Evolutionary conservation across 2,797 vertebrate species (phyloP).

Genomic region (Erithacus rubecula): DNA sequence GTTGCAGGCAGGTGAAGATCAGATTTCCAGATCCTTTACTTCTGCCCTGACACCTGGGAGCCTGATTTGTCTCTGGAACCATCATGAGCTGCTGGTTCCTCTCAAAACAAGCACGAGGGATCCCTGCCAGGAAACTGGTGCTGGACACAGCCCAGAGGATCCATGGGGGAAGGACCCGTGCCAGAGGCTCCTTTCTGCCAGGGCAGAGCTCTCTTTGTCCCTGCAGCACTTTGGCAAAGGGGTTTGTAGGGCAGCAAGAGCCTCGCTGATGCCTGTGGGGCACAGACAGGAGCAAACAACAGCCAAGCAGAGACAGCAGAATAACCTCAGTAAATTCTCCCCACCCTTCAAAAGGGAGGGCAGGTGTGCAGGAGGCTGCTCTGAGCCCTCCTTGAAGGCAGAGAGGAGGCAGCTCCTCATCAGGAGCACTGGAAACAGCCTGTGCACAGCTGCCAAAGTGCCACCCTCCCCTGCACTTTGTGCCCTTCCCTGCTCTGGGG

Average conservation of each 20-base stretch:
- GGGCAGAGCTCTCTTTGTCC: neutral
- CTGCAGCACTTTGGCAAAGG: neutral
- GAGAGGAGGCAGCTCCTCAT: neutral
- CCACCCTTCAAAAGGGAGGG: neutral
- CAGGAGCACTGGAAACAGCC: neutral
- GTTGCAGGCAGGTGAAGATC: neutral
- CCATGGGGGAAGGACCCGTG: neutral
- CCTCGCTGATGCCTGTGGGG: fast-evolving
- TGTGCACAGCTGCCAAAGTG: neutral
- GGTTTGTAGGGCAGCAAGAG: neutral
- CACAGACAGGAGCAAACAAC: neutral
- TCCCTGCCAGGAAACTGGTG: neutral
- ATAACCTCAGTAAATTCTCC: neutral
- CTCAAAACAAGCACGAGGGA: neutral
- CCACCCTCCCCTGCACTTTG: neutral
- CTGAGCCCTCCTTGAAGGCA: neutral
- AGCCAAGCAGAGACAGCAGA: neutral
- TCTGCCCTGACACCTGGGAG: neutral
- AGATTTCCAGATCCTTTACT: neutral
- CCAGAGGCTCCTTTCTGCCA: neutral
- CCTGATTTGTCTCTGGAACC: neutral
- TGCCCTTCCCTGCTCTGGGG: neutral
- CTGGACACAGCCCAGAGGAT: neutral
- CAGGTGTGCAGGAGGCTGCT: neutral
- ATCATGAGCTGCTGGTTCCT: neutral